Evolutionary conservation across 1,140 invertebrate genomes (phyloP).

Genomic region (Eurosta solidaginis): DNA sequence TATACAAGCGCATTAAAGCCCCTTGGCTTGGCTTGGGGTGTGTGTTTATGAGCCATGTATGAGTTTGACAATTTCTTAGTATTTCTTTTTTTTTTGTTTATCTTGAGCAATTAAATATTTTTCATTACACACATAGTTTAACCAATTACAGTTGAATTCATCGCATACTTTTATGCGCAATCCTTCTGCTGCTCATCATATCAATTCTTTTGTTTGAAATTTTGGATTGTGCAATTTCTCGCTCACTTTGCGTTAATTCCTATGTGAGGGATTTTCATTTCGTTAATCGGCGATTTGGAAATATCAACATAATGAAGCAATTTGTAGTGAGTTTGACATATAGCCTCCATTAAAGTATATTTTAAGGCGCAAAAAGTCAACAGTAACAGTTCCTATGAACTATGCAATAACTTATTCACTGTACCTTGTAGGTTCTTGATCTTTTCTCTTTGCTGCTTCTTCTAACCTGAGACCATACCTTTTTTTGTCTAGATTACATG

Average conservation of each 20-base stretch:
- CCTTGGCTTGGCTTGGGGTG: too few relatives aligned
- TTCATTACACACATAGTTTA: background rate
- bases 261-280: background rate
- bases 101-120: conserved; percentile 25
- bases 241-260: background rate
- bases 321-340: background rate
- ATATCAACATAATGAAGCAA: background rate
- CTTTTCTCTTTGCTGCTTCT: too few relatives aligned
- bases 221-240: background rate
- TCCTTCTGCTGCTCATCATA: background rate
- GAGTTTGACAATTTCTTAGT: too few relatives aligned
- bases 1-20: too few relatives aligned
- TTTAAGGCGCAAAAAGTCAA: too few relatives aligned
- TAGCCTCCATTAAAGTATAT: too few relatives aligned
- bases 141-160: background rate
- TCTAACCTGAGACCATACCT: too few relatives aligned
- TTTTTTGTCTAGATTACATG: too few relatives aligned
- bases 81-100: background rate
- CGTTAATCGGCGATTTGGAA: conserved; percentile 1
- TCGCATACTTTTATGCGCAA: background rate
- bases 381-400: too few relatives aligned
- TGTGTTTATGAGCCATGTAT: too few relatives aligned
- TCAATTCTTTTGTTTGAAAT: background rate
- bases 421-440: too few relatives aligned
- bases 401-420: too few relatives aligned